Evolutionary conservation across 2,888 invertebrate genomes (phyloP).

Genomic region (Cephus pulcher): DNA sequence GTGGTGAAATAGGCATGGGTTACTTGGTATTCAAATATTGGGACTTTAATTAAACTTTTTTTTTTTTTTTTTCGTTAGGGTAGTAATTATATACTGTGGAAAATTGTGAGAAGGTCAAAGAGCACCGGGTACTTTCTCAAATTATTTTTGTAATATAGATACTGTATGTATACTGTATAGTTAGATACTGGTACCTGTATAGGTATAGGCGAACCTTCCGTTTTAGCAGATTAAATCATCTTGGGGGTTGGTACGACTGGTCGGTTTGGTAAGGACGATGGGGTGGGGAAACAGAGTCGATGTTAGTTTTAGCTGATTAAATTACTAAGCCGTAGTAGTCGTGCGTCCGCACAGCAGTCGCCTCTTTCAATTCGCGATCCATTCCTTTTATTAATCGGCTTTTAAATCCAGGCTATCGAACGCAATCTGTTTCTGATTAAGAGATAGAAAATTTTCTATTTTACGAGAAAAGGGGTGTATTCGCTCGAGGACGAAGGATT

Average conservation of each 20-base stretch:
- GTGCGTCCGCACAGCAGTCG: slow-evolving; percentile 57
- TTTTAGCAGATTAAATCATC: slow-evolving; percentile 66
- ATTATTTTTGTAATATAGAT: slow-evolving; percentile 45
- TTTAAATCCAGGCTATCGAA: not conserved
- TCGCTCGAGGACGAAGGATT: not conserved
- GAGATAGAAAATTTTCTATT: not conserved
- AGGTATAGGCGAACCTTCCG: slow-evolving; percentile 43
- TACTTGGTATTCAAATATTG: not conserved
- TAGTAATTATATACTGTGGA: not conserved
- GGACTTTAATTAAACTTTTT: not conserved
- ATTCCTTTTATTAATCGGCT: slow-evolving; percentile 62
- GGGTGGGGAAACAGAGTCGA: slow-evolving; percentile 45
- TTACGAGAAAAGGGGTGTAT: not conserved
- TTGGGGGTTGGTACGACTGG: slow-evolving; percentile 45
- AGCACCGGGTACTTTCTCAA: slow-evolving; percentile 42
- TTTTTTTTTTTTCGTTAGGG: not conserved
- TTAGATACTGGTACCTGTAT: slow-evolving; percentile 41
- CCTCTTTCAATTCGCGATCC: slow-evolving; percentile 55
- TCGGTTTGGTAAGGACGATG: slow-evolving; percentile 38
- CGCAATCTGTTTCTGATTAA: not conserved
- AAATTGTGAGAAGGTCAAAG: not conserved
- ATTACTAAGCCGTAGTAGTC: slow-evolving; percentile 63
- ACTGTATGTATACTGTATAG: not conserved
- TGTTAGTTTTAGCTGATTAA: slow-evolving; percentile 67
- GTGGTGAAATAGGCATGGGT: not conserved